Base-by-base conservation (phyloP, 1,140 invertebrate genomes). In the Drosophila tsacasi region DNA sequence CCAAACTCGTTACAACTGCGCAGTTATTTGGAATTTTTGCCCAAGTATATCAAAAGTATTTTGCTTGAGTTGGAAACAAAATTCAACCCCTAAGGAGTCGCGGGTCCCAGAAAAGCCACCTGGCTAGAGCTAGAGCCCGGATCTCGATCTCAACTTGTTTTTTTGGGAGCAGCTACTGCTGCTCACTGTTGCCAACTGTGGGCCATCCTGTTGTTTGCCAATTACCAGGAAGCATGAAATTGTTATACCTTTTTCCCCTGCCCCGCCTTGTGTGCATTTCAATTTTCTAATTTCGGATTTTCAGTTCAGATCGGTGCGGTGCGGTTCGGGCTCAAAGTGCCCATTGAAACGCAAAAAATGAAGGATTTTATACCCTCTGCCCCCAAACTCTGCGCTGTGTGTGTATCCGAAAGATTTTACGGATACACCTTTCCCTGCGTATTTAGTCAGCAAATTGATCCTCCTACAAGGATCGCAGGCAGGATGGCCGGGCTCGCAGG, bases 401-500 rank as follows among this genome's bases (percentile, higher is more conserved):
- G 27, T 85, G 69, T 79, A 64, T 82, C 68, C 61, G 75, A 84
- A 46, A 90, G 85, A 90, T 90, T 90, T 90, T 85, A 82, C 76
- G 86, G 86, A 68, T 90, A 89, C 85, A 89, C 85, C 85, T 89
- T 90, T 89, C 64, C 35, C 66, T 85, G 72, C 65, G 86, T 90
- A 90, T 85, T 90, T 90, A 90, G 85, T 79, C 81, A 76, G 85
- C 85, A 90, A 90, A 90, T 90, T 82, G 85, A 90, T 90, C 85
- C 85, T 90, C 78, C 85, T 90, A 81, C 85, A 77, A 60, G 73
- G 55, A 49, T 65, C 60, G 37, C 50, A 15, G 50, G 54, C 67
- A 60, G 30, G 30, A 37, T 52, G 40, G 30, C 19, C 42, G 59
- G 27, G 21, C 17, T 49, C 50, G 75, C 84, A 84, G 85, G 85